phyloP scores from a whole-genome alignment of 1,140 invertebrate genomes.

The Palaemon carinicauda region DNA sequence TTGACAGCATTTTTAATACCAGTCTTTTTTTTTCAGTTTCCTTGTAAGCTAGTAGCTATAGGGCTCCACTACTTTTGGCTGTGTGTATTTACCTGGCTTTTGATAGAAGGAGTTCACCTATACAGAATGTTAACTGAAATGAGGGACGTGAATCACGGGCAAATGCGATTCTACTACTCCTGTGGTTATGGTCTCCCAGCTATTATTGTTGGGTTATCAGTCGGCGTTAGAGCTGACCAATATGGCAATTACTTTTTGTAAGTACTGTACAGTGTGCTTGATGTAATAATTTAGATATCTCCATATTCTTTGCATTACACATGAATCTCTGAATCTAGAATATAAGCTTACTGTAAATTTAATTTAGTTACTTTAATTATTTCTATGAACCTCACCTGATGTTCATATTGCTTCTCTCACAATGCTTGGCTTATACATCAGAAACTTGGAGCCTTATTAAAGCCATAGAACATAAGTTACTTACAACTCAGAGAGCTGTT shows the following conservation, averaged over 20 bases:
- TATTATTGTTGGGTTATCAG: constrained; percentile 87
- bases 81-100: constrained; percentile 87
- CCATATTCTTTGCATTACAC: no score
- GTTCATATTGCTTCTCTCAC: no score
- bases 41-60: constrained; percentile 91
- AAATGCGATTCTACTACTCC: constrained; percentile 93
- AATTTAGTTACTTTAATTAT: no score
- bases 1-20: neutral
- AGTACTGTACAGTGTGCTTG: constrained; percentile 40
- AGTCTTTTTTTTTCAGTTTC: constrained; percentile 69
- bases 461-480: no score
- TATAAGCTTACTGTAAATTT: no score
- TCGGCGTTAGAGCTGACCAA: constrained; percentile 92
- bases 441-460: no score
- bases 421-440: no score
- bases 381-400: neutral
- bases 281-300: no score
- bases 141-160: constrained; percentile 94
- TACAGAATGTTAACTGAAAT: constrained; percentile 95
- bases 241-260: constrained; percentile 79
- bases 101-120: constrained; percentile 90
- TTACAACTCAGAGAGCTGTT: no score
- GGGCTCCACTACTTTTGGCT: constrained; percentile 92
- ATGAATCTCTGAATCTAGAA: no score
- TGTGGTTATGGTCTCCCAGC: constrained; percentile 94